These are phyloP conservation scores for Orthosia gracilis DNA, from an alignment of 2,888 invertebrate species.

Conservation along the genomic window DNA sequence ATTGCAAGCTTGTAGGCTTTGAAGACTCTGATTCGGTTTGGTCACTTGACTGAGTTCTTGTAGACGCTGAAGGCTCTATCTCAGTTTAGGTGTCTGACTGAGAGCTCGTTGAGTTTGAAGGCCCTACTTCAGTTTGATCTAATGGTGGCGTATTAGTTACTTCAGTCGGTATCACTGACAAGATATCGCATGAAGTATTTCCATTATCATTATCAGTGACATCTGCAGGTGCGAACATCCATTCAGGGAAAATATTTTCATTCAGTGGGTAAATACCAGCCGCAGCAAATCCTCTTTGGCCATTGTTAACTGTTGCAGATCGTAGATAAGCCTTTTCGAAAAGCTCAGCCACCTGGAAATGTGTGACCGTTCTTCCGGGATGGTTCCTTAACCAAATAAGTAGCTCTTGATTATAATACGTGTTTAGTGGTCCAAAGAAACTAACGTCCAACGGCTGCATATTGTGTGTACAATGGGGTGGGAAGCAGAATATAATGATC, in stretches of 20 bases:
- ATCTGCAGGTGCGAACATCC: constrained; percentile 11
- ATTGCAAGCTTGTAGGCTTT: neutral
- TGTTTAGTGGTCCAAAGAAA: no score
- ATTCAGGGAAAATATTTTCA: constrained; percentile 19
- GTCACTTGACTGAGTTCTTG: neutral
- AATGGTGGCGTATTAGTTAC: no score
- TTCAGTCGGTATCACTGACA: no score
- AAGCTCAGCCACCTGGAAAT: constrained; percentile 14
- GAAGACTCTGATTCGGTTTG: neutral
- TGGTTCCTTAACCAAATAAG: constrained; percentile 11
- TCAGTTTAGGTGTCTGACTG: no score
- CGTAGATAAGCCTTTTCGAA: constrained; percentile 23
- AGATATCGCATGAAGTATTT: neutral
- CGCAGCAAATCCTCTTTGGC: no score
- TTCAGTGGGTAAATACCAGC: constrained; percentile 8
- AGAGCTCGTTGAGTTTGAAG: no score
- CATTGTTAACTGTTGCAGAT: constrained; percentile 10
- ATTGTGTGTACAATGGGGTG: no score
- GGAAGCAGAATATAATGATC: no score
- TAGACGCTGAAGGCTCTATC: no score
- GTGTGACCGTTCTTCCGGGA: neutral
- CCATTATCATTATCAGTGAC: neutral
- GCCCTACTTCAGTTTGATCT: no score
- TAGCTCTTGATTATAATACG: constrained; percentile 3
- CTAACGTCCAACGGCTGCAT: no score